Conservation (phyloP, 2,888 invertebrate genomes). For the Rhamnusium bicolor region DNA sequence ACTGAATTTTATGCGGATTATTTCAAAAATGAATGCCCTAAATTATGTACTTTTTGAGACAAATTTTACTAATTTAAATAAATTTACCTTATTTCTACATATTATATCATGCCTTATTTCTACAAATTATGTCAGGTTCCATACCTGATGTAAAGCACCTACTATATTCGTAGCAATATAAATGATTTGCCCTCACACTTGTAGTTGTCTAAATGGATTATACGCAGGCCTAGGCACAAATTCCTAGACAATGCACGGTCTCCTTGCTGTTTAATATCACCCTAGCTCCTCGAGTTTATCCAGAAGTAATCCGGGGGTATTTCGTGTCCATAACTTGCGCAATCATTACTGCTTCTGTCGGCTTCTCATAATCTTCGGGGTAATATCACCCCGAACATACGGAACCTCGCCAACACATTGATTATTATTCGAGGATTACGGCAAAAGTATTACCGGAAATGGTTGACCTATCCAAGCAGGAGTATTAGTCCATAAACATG, state of each 20-base stretch:
- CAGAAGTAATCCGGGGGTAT: constrained; percentile 28
- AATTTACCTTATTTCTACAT: no score
- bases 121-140: no score
- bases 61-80: no score
- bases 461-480: not conserved
- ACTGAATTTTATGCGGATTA: no score
- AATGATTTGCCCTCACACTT: not conserved
- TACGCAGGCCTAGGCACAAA: not conserved
- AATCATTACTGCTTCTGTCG: constrained; percentile 13
- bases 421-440: constrained; percentile 16
- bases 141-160: no score
- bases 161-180: not conserved
- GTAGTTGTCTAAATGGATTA: not conserved
- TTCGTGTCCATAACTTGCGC: constrained; percentile 33
- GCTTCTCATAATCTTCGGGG: constrained; percentile 26
- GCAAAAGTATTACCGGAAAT: not conserved
- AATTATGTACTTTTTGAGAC: no score
- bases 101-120: no score
- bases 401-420: constrained; percentile 10
- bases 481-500: constrained; percentile 15
- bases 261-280: not conserved
- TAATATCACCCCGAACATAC: constrained; percentile 15
- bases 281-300: constrained; percentile 19
- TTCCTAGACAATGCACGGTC: not conserved
- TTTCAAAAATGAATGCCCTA: no score